Base-by-base conservation (phyloP, 2,113 vertebrate species). In the Hyla sarda region DNA sequence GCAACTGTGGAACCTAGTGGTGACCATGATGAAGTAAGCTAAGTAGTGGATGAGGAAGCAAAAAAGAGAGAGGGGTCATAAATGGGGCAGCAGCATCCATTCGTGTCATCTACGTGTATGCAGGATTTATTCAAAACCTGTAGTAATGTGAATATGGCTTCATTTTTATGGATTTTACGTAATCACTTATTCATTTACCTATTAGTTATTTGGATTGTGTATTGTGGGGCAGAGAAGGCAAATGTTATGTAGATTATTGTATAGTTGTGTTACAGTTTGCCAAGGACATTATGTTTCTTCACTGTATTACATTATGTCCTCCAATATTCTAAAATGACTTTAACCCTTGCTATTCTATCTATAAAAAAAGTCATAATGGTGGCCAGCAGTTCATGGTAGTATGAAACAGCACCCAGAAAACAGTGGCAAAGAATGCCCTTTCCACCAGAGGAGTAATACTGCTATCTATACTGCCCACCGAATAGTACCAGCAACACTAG, bases 21-120 rank as follows among this genome's bases (percentile, higher is more conserved):
- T 72, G 82, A 71, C 45, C 65, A 34, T 30, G 28, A 25, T 32
- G 30, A 28, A 54, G n/a, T 2, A 52, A 71, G 12, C 41, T 48
- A 32, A 34, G 17, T 28, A 21, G 37, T 54, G 25, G 21, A 54
- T 32, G 5, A 32, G 17, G 74, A 30, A 77, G 47, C 21, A 32
- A 77, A 77, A n/a, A 77, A 50, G 25, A 52, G 25, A 77, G 28
- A 30, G 47, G 74, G 74, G 25, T 52, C 72, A 74, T 12, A 25
- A n/a, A 74, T 28, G 13, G 72, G 37, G 72, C 72, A 74, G 72
- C 72, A 74, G 8, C 5, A 37, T 41, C 17, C 67, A 71, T 19
- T 37, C 7, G 62, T 32, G 1, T 32, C 16, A 28, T 3, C 48
- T 10, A 47, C 6, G 16, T 25, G 25, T 25, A 13, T 73, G 71